Base-by-base conservation (phyloP, 2,797 vertebrate genomes). In the Rhynchotus rufescens region DNA sequence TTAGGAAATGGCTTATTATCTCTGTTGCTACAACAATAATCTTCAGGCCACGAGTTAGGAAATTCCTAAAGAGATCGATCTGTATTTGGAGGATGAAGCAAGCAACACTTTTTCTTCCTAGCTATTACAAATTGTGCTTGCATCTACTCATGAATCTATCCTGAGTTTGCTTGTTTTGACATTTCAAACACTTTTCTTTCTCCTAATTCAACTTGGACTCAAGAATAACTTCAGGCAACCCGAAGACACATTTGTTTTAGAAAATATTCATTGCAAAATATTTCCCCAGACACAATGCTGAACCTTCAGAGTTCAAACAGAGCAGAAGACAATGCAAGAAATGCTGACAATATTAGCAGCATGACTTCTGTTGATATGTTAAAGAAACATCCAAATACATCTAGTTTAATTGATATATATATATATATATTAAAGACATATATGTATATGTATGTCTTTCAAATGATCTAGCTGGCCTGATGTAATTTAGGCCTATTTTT, bases 221-320 rank as follows among this genome's bases (percentile, higher is more conserved):
- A 80, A 61, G 36, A 80, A 40, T 75, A 74, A 90, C 73, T 83
- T 83, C 45, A 83, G 83, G 71, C 38, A 91, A 89, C 56, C 9
- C 28, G 83, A 83, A 91, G n/a, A 85, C 62, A 54, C 54, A 59
- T 92, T 86, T 81, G 9, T 76, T 91, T 81, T 60, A 72, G 32
- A 69, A 80, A 92, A 59, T 0, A 83, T 40, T 62, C 12, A 20
- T 61, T 59, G 73, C 45, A 79, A 86, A 91, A 79, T 92, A 84
- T 81, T 82, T 90, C 75, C 66, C 91, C 36, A 59, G 77, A 75
- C 59, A 34, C 6, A 65, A 22, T n/a, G 13, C 38, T 83, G 56
- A 65, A 20, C 51, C 89, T 64, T 79, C 17, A 26, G 60, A 51
- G 28, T 34, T 85, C 51, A 85, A 75, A 75, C 0, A 0, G 32